Percentiles rank a stretch among this genome's conserved stretches.
Evolutionary conservation across 2,113 vertebrate species (phyloP).

Genomic region (Gorsachius goisagi): DNA sequence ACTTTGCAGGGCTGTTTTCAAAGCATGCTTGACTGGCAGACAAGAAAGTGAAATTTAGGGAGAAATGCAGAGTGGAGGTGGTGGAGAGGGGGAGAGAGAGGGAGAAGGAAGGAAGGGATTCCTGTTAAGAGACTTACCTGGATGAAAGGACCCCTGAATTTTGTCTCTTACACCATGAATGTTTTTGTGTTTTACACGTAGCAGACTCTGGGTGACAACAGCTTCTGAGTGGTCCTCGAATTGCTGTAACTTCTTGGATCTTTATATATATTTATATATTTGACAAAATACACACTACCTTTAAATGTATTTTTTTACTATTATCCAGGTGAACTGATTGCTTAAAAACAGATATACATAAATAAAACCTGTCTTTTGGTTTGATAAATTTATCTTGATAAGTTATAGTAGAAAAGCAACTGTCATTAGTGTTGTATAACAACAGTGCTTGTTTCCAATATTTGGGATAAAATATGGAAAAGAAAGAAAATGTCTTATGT

Average conservation of each 20-base stretch:
- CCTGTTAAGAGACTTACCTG: neutral
- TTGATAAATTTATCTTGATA: neutral
- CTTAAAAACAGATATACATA: neutral
- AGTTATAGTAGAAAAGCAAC: neutral
- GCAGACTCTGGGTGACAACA: neutral
- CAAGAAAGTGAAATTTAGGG: neutral
- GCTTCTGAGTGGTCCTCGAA: neutral
- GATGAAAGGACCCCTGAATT: neutral
- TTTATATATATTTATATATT: neutral
- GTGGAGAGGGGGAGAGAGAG: rapidly evolving
- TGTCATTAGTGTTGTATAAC: neutral
- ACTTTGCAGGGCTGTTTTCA: neutral
- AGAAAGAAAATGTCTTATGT: neutral
- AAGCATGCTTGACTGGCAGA: neutral
- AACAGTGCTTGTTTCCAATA: neutral
- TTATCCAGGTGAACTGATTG: neutral
- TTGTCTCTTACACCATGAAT: neutral
- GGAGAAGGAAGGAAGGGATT: neutral
- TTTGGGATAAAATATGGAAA: neutral
- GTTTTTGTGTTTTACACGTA: neutral
- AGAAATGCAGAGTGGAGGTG: neutral
- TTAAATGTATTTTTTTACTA: neutral
- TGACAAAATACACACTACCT: neutral
- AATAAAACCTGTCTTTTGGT: neutral
- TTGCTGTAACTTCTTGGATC: neutral